Conservation (phyloP, 2,113 vertebrate genomes). For the Pitta sordida region DNA sequence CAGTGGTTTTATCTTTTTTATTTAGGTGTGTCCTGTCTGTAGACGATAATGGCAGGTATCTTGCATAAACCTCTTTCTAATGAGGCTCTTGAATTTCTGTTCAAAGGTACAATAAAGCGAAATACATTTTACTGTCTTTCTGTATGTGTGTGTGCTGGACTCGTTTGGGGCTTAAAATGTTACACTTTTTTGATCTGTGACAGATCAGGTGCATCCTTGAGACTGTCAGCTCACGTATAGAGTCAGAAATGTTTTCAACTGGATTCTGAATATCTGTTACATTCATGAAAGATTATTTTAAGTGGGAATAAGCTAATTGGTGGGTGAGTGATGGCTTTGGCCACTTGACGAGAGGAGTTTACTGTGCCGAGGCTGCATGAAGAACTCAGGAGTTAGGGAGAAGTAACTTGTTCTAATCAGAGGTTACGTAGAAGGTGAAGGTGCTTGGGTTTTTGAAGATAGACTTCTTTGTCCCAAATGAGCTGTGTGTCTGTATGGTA, state of each 20-base stretch:
- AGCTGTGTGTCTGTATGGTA: too few species aligned
- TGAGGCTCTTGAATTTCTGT: not conserved
- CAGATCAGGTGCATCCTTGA: not conserved
- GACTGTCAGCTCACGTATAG: accelerated
- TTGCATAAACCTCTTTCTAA: not conserved
- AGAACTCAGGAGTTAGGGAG: not conserved
- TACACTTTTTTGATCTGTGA: not conserved
- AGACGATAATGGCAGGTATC: not conserved
- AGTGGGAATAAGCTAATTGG: not conserved
- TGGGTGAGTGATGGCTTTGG: not conserved
- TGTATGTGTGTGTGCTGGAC: not conserved
- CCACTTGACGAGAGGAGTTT: not conserved
- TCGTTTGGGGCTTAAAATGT: not conserved
- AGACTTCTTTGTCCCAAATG: too few species aligned
- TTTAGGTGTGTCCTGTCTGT: not conserved
- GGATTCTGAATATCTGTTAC: not conserved
- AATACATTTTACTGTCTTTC: not conserved
- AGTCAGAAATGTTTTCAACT: not conserved
- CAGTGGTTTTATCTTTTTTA: not conserved
- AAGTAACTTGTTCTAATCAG: not conserved
- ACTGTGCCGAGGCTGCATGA: not conserved
- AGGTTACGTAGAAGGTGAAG: not conserved
- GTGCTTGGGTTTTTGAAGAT: too few species aligned
- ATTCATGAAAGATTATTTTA: not conserved
- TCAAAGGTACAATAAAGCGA: not conserved